Base-by-base conservation (phyloP, 1,140 invertebrate genomes). In the Hylaeus volcanicus region DNA sequence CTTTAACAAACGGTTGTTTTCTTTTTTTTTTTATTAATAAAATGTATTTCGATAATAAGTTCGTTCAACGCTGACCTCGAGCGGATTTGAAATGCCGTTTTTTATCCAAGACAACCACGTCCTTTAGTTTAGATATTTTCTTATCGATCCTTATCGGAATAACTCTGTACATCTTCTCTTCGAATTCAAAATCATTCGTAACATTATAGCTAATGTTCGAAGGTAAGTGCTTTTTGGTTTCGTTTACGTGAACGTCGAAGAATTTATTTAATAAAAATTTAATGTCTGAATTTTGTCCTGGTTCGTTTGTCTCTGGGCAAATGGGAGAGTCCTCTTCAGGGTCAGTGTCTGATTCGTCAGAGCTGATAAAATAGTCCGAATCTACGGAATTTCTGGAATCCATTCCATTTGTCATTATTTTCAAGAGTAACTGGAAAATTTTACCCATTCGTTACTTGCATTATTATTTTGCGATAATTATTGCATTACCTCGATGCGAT, bases 1-100 rank as follows among this genome's bases (percentile, higher is more conserved):
- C 78, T 83, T 88, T 87, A 87, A 87, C 85, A 83, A 77, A 83
- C 82, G 81, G 74, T 87, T 85, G 80, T 87, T 85, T 87, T 82
- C 45, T 65, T 70, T 81, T 84, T 84, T 84, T 87, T 86, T 26
- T 87, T 86, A 86, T 86, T 86, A 87, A 87, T 87, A 87, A 87
- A 87, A 87, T 79, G 74, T 87, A 87, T 80, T 75, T 79, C 68
- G 51, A 74, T 56, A 79, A 72, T 48, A 5, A 26, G 3, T 1
- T 12, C 0, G 55, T 53, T 2, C 3, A 8, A 14, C 26, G 8
- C 26, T 48, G 14, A 5, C 12, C 48, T 14, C 8, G 15, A 15
- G 14, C 55, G 15, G 55, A 15, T 56, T 56, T 15, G 55, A 5
- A 39, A 11, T 9, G 1, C 60, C 9, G 53, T 4, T n/a, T 9